Evolutionary conservation across 2,888 invertebrate genomes (phyloP), one percentile per base, ranked within the genome.

Genomic region (Agrilus mali): DNA sequence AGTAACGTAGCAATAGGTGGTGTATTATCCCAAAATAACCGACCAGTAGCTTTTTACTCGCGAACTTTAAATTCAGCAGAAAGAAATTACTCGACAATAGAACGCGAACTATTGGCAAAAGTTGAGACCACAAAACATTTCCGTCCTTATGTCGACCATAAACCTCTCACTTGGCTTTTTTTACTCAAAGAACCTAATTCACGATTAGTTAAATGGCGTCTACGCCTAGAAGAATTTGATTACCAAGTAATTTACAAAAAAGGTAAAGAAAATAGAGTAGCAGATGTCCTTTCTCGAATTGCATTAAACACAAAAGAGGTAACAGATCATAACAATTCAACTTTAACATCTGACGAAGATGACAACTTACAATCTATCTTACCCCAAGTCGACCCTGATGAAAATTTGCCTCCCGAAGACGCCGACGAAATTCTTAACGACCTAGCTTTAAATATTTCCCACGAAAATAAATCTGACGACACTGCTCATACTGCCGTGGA

Each of bases 1-100:
- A 36, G 22, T n/a, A 34, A 40, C 20, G 15, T 40, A 14, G 47
- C 47, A 2, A 47, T 50, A 33, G 47, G 50, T 13, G 44, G 42
- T n/a, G 47, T 51, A 8, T 34, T 51, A 13, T 46, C 50, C 7
- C 46, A 51, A 44, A 36, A 39, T 37, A 38, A 35, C 36, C 40
- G 8, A 38, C 14, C 10, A 31, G 42, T 12, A n/a, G n/a, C n/a
- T n/a, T n/a, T n/a, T n/a, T n/a, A n/a, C n/a, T n/a, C n/a, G n/a
- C n/a, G n/a, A n/a, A 34, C 36, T 10, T 27, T 45, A 14, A 42
- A 42, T 35, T 15, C 38, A 27, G 31, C 42, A 12, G 43, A 47
- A 36, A 3, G 34, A 7, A 37, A 44, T 41, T 43, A 44, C 10
- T 35, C 40, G 5, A 45, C 39, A 2, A 45, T 42, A 7, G 40